Base-by-base conservation (phyloP, 1,140 invertebrate genomes). In the Delia radicum region DNA sequence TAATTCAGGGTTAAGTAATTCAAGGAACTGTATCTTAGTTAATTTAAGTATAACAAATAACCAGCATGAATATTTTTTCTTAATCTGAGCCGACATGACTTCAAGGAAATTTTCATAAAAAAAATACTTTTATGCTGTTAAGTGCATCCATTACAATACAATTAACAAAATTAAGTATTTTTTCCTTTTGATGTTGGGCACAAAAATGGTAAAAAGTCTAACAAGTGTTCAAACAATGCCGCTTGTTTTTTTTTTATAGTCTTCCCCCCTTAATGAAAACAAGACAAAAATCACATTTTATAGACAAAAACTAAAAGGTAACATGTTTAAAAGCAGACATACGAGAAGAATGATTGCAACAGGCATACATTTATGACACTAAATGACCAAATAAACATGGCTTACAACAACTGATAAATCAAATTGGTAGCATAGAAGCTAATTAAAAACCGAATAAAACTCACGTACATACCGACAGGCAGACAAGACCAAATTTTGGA, bases 361-460 rank as follows among this genome's bases (percentile, higher is more conserved):
- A 37, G n/a, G 18, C n/a, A n/a, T n/a, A 31, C 27, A 69, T 69
- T 69, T 69, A 69, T 69, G 65, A 69, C 65, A 69, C 29, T 69
- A 69, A 69, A 69, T 69, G 65, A 33, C 29, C 65, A 37, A 67
- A 31, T 33, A 18, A 69, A 69, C 65, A 69, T 21, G n/a, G 15
- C 29, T n/a, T 10, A 24, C 21, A 65, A 12, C 12, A 31, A n/a
- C n/a, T 24, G 7, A 0, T 3, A 33, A 7, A 2, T 31, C 6
- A n/a, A 67, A n/a, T n/a, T 29, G 65, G 29, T 69, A 29, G 63
- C 62, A 28, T 27, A 13, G 62, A 65, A 65, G 10, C 65, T 69
- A 69, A 69, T 69, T 69, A 69, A 69, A 69, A 28, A 21, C 31
- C 13, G 31, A 13, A n/a, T 33, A 21, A 69, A 69, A 69, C n/a